A percentile compares a stretch with the other conserved stretches of the same genome.
Conservation (phyloP, 2,113 vertebrate species). For the Actenoides lindsayi region DNA sequence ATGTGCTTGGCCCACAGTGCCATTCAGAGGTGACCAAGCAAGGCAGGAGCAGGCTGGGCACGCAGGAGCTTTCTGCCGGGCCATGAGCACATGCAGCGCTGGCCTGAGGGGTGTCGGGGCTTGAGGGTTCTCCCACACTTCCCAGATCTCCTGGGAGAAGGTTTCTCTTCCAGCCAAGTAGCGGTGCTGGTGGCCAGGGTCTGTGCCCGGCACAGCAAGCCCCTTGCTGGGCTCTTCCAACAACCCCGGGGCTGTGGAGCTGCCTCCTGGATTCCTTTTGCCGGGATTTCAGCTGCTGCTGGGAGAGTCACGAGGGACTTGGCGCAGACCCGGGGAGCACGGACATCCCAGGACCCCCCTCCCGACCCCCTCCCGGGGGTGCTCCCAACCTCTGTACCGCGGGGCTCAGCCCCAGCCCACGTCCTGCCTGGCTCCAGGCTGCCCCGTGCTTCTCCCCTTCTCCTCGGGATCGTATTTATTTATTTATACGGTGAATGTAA, state of each 20-base stretch:
- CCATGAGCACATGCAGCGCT: accelerated
- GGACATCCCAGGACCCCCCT: accelerated
- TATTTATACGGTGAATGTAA: slow-evolving; percentile 71
- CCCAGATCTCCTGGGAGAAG: background rate
- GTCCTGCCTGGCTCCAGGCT: slow-evolving; percentile 31
- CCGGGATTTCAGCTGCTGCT: background rate
- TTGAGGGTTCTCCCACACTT: background rate
- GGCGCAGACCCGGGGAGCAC: accelerated
- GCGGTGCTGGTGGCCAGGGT: background rate
- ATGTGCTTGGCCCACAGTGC: background rate
- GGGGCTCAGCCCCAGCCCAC: background rate
- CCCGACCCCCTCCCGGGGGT: accelerated
- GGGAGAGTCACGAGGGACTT: background rate
- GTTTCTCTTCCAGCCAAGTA: background rate
- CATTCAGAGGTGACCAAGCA: background rate
- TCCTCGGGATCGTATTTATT: slow-evolving; percentile 59
- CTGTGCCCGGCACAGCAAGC: accelerated
- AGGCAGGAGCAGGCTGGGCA: background rate
- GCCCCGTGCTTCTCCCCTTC: background rate
- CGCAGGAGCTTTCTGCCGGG: background rate
- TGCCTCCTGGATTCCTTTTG: background rate
- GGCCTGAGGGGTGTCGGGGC: background rate
- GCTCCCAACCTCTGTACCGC: background rate
- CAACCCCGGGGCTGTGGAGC: accelerated
- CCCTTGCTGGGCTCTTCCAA: background rate